phyloP scores from a whole-genome alignment of 2,797 vertebrate species.

The Spizella passerina region DNA sequence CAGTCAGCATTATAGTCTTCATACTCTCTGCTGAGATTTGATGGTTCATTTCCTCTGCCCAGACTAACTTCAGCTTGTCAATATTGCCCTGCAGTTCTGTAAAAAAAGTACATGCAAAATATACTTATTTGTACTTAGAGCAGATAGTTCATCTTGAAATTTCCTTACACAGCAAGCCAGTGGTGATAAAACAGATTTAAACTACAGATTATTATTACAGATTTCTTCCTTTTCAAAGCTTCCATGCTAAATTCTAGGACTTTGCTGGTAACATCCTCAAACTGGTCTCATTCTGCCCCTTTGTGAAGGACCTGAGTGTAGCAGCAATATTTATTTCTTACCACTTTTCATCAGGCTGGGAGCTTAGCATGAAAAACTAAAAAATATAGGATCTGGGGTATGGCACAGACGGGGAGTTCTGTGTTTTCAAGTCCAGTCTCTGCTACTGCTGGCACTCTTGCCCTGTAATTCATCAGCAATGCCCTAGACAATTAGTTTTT shows the following conservation, averaged over 20 bases:
- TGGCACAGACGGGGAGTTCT: background rate
- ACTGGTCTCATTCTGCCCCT: background rate
- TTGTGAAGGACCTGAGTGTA: background rate
- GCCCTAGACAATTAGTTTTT: background rate
- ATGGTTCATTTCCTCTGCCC: slow-evolving; percentile 56
- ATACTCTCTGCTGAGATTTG: slow-evolving; percentile 39
- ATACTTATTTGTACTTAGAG: background rate
- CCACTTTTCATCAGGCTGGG: background rate
- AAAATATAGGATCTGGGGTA: background rate
- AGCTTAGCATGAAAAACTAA: background rate
- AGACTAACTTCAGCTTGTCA: slow-evolving; percentile 33
- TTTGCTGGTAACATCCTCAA: background rate
- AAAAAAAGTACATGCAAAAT: slow-evolving; percentile 2
- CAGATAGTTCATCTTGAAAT: background rate
- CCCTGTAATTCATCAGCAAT: background rate
- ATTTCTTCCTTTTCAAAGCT: background rate
- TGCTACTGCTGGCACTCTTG: background rate
- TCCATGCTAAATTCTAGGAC: background rate
- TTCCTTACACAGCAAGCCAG: slow-evolving; percentile 16
- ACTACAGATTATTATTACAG: background rate
- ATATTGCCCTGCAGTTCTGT: background rate
- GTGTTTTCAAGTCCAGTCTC: background rate
- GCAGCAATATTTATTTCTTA: background rate
- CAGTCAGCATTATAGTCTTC: slow-evolving; percentile 24
- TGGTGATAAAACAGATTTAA: background rate